Base-by-base conservation (phyloP, 2,888 invertebrate species). In the Mechanitis mazaeus region DNA sequence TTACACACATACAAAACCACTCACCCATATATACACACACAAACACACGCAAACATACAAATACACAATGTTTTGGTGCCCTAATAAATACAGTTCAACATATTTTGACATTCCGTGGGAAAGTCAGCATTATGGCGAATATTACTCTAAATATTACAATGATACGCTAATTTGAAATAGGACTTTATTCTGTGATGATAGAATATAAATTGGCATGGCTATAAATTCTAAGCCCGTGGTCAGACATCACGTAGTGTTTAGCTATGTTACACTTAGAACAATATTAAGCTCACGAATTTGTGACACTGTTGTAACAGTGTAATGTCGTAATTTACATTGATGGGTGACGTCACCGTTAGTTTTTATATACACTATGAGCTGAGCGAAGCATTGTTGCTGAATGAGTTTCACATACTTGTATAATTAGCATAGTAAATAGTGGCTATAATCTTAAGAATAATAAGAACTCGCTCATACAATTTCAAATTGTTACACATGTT, bases 81-180 rank as follows among this genome's bases (percentile, higher is more conserved):
- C 75, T 79, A 81, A 84, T 79, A 79, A 79, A 68, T 68, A 80
- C 77, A 80, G 74, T 76, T 74, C 61, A 75, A 77, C 73, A 73
- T 71, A 79, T 83, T 84, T 81, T 85, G 86, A 82, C 83, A 81
- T 77, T 78, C 74, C 84, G 84, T 86, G 84, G 82, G 85, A 85
- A 85, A 72, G 64, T 57, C 59, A 57, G 56, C 53, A 56, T 56
- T 62, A 66, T 61, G 58, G 54, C 54, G 54, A 64, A 56, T 64
- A 66, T 64, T 60, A 58, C 59, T 61, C 20, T 54, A 58, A 58
- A 57, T 46, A 58, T 62, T 56, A 45, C 53, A 38, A 7, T n/a
- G 11, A 42, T n/a, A 38, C 1, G 28, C 9, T 4, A 31, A 60
- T n/a, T 20, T 42, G 3, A 61, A 61, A 59, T n/a, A 7, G 12